These are phyloP conservation scores for Julus scanicus DNA, from an alignment of 2,888 invertebrate genomes.

Conservation along the genomic window DNA sequence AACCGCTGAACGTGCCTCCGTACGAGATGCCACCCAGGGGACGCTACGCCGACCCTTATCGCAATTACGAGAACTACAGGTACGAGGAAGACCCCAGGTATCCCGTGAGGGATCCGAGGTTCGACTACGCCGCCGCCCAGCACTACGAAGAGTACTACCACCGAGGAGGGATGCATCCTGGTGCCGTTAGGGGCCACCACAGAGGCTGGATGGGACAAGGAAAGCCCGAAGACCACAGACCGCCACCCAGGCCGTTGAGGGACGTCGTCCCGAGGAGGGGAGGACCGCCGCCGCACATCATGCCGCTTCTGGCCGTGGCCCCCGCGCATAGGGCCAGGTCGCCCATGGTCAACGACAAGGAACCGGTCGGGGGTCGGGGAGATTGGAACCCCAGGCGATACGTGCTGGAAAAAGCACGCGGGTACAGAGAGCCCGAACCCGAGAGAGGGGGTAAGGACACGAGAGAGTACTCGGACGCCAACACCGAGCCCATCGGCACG, in stretches of 20 bases:
- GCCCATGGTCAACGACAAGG: slow-evolving; percentile 19
- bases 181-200: not conserved
- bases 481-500: not conserved
- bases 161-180: not conserved
- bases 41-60: slow-evolving; percentile 48
- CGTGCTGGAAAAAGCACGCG: not conserved
- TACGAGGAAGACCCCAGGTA: slow-evolving; percentile 54
- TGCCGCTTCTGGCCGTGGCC: not conserved
- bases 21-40: slow-evolving; percentile 18
- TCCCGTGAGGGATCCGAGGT: slow-evolving; percentile 50
- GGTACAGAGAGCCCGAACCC: not conserved
- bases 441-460: not conserved
- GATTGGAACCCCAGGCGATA: not conserved
- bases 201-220: not conserved
- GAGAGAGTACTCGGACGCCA: not conserved
- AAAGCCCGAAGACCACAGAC: not conserved
- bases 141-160: slow-evolving; percentile 55
- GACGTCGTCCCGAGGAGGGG: not conserved
- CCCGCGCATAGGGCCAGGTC: not conserved
- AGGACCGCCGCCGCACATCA: slow-evolving; percentile 11
- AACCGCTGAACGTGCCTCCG: not conserved
- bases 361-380: not conserved
- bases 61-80: slow-evolving; percentile 6
- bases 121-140: slow-evolving; percentile 32
- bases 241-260: slow-evolving; percentile 4